phyloP scores from a whole-genome alignment of 2,888 invertebrate genomes.

The Sinelater perroti region DNA sequence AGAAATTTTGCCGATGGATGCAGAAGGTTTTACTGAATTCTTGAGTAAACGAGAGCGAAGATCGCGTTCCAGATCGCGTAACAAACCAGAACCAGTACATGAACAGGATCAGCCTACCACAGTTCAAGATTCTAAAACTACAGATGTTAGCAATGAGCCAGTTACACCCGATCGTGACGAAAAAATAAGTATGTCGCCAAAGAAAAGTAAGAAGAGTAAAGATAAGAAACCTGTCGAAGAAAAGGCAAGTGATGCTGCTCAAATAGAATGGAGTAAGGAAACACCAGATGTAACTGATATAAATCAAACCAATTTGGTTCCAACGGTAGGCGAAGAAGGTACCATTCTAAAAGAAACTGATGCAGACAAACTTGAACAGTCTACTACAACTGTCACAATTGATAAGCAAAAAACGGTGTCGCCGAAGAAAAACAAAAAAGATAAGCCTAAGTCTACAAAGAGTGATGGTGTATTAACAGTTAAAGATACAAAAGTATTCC shows the following conservation, averaged over 20 bases:
- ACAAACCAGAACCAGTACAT: background rate
- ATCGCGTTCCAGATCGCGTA: conserved; percentile 49
- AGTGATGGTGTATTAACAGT: background rate
- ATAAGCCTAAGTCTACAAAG: background rate
- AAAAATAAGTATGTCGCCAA: background rate
- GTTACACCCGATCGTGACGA: background rate
- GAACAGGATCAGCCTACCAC: background rate
- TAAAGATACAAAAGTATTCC: no score
- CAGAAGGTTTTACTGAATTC: conserved; percentile 51
- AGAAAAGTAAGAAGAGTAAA: conserved; percentile 2
- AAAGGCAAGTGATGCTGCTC: background rate
- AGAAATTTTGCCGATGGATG: conserved; percentile 40
- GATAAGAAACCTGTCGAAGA: background rate
- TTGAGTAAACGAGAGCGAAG: conserved; percentile 46
- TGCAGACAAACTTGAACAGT: no score
- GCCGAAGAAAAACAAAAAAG: background rate
- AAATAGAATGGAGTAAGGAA: no score
- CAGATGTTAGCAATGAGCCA: background rate
- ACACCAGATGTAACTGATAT: background rate
- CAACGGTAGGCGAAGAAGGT: no score
- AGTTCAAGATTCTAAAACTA: background rate
- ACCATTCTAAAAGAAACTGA: no score
- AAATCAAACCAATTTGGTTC: no score
- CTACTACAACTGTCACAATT: no score
- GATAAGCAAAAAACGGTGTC: no score